These are phyloP conservation scores for Trichacis sp. DNA, from an alignment of 2,888 invertebrate species.

Conservation along the genomic window DNA sequence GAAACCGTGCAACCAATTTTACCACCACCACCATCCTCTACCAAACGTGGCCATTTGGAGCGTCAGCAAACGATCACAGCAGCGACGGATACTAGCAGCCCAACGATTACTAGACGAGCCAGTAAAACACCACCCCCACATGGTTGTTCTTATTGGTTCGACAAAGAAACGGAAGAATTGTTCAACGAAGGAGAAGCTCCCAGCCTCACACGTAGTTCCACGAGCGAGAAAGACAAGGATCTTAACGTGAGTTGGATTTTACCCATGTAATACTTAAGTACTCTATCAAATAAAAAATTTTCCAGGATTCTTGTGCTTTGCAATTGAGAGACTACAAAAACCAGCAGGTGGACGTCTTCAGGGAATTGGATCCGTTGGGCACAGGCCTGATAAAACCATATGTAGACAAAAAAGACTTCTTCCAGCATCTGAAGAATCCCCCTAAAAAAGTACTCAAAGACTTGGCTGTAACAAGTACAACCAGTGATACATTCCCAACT, in stretches of 20 bases:
- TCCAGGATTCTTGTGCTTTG: constrained; percentile 42
- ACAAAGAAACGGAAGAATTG: constrained; percentile 69
- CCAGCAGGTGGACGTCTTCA: constrained; percentile 83
- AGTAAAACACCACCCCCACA: constrained; percentile 62
- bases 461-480: constrained; percentile 71
- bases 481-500: constrained; percentile 61
- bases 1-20: constrained; percentile 63
- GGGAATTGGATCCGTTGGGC: constrained; percentile 92
- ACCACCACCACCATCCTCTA: constrained; percentile 63
- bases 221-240: constrained; percentile 58
- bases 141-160: constrained; percentile 68
- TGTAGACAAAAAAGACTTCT: constrained; percentile 95
- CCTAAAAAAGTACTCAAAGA: constrained; percentile 93
- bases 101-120: constrained; percentile 52
- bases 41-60: constrained; percentile 62
- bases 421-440: constrained; percentile 94
- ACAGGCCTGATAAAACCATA: constrained; percentile 92
- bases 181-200: constrained; percentile 67
- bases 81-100: constrained; percentile 57
- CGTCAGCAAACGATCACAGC: constrained; percentile 60
- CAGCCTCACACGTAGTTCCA: constrained; percentile 50
- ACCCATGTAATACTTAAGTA: too few relatives aligned
- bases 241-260: constrained; percentile 53
- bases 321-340: constrained; percentile 54
- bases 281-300: too few relatives aligned